Evolutionary conservation across 2,797 vertebrate genomes (phyloP).

Genomic region (Nannoperca australis): DNA sequence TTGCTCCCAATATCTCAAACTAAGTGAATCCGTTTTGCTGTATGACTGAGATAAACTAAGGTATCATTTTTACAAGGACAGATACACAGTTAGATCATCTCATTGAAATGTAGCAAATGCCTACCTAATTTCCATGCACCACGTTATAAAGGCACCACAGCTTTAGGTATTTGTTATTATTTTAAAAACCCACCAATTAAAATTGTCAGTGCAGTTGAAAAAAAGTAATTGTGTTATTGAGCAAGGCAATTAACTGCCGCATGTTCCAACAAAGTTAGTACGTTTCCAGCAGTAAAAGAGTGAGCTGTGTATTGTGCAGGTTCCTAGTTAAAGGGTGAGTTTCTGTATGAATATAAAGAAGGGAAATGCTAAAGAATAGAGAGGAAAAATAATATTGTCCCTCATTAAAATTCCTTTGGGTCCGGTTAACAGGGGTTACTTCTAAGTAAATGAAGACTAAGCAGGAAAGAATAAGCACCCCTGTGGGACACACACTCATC

Average conservation of each 20-base stretch:
- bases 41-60: constrained; percentile 38
- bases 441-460: constrained; percentile 57
- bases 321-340: background rate
- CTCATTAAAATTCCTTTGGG: constrained; percentile 60
- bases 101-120: constrained; percentile 3
- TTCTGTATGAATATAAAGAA: constrained; percentile 14
- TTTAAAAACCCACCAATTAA: background rate
- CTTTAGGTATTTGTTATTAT: background rate
- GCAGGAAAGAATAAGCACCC: constrained; percentile 36
- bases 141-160: background rate
- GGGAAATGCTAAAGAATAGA: background rate
- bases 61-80: constrained; percentile 25
- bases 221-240: background rate
- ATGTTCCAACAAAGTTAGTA: background rate
- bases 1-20: constrained; percentile 57
- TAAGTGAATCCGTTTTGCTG: constrained; percentile 49
- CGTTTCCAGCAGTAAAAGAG: constrained; percentile 2
- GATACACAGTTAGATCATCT: background rate
- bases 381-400: constrained; percentile 23
- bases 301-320: background rate
- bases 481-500: constrained; percentile 30
- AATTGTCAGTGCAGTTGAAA: background rate
- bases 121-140: background rate
- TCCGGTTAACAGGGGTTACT: constrained; percentile 55
- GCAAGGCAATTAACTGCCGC: background rate